These are phyloP conservation scores for Crossaster papposus DNA, from an alignment of 53 echinoderm and acorn worm genomes.

Conservation along the genomic window DNA sequence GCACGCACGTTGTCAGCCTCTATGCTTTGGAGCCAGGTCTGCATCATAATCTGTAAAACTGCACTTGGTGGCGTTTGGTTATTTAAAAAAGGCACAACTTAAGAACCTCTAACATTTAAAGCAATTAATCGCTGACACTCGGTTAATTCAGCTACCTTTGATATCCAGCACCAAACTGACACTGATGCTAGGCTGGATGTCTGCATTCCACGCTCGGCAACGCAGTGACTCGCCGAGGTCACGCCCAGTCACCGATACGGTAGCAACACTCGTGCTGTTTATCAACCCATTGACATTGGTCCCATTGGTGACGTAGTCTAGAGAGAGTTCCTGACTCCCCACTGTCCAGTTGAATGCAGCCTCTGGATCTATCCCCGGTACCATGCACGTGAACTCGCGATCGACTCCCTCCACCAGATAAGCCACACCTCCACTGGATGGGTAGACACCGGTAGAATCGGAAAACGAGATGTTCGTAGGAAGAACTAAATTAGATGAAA, in stretches of 20 bases:
- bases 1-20: too few species aligned
- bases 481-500: neutral
- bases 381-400: constrained; percentile 2
- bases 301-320: neutral
- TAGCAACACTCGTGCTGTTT: constrained; percentile 1
- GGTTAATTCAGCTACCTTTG: neutral
- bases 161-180: neutral
- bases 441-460: neutral
- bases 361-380: constrained; percentile 5
- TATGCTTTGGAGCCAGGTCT: too few species aligned
- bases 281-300: constrained; percentile 3
- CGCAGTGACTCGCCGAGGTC: neutral
- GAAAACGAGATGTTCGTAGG: neutral
- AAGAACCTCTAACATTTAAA: too few species aligned
- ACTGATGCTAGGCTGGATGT: neutral
- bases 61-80: too few species aligned
- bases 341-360: constrained; percentile 24
- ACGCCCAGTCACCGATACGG: neutral
- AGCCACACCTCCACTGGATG: neutral
- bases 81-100: too few species aligned
- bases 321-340: neutral
- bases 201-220: neutral
- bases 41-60: too few species aligned
- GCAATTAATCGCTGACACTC: too few species aligned
- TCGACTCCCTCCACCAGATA: neutral